Conservation (phyloP, 2,113 vertebrate genomes). For the Nesoenas mayeri region DNA sequence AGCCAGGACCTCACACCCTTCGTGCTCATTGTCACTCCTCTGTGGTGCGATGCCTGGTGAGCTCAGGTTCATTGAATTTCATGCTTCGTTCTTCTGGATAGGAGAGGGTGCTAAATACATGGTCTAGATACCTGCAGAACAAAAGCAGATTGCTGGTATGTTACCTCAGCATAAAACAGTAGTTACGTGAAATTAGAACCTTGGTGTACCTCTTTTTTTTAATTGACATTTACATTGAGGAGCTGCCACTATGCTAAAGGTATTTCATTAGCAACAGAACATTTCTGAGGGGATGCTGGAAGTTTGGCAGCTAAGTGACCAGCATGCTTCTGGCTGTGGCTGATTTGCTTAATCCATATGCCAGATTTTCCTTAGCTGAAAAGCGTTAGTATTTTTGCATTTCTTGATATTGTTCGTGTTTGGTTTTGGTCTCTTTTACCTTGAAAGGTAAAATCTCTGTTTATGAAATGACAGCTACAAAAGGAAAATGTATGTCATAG, state of each 20-base stretch:
- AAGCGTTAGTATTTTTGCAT: background rate
- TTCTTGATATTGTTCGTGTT: background rate
- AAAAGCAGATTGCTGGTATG: background rate
- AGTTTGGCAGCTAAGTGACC: background rate
- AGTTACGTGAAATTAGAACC: background rate
- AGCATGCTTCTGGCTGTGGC: background rate
- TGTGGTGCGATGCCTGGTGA: fast-evolving
- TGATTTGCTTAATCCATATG: background rate
- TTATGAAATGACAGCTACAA: background rate
- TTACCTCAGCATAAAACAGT: background rate
- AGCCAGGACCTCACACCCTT: background rate
- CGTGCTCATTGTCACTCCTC: background rate
- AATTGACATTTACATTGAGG: background rate
- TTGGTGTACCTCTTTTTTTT: background rate
- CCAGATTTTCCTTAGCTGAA: background rate
- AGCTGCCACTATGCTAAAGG: background rate
- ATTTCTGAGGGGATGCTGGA: background rate
- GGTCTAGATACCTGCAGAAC: background rate
- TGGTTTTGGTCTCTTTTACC: background rate
- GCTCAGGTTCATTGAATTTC: background rate
- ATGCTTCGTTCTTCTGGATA: background rate
- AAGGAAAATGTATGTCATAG: background rate
- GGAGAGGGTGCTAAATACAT: background rate
- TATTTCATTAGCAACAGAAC: background rate
- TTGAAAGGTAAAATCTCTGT: background rate